These are phyloP conservation scores for Drosophila trapezifrons DNA, from an alignment of 1,140 invertebrate species.

Conservation along the genomic window DNA sequence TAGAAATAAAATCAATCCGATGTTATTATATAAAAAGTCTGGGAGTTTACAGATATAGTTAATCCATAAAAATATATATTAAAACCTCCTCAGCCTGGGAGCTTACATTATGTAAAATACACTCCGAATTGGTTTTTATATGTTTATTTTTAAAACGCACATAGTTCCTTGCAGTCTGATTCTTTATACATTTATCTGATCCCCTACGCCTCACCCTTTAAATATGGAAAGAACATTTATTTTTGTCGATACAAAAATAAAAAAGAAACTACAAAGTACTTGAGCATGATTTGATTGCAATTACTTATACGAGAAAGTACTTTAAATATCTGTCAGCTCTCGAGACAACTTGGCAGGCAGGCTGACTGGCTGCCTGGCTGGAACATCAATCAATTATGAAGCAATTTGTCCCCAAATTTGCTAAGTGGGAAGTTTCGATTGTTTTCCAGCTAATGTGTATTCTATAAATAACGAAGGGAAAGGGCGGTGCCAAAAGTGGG, in stretches of 20 bases:
- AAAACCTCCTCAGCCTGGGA: too few species aligned
- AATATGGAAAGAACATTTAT: conserved; percentile 1
- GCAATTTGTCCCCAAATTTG: conserved; percentile 68
- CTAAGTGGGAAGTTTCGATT: conserved; percentile 63
- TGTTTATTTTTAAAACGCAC: too few species aligned
- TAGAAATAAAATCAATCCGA: too few species aligned
- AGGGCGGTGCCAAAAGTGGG: conserved; percentile 9
- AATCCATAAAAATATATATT: too few species aligned
- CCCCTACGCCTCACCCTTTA: neutral
- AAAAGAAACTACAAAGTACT: conserved; percentile 30
- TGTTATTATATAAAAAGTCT: too few species aligned
- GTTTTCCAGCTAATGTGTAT: conserved; percentile 70
- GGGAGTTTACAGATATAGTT: too few species aligned
- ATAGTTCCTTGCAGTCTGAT: too few species aligned
- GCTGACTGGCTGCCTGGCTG: conserved; percentile 12
- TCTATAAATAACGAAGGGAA: conserved; percentile 69
- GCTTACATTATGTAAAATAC: too few species aligned
- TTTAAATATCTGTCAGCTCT: conserved; percentile 23
- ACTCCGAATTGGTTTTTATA: too few species aligned
- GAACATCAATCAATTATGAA: conserved; percentile 81
- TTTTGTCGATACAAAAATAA: neutral
- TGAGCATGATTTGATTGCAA: conserved; percentile 23
- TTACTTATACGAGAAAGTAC: conserved; percentile 24
- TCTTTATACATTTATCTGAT: neutral
- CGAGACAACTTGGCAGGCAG: conserved; percentile 22